phyloP scores from a whole-genome alignment of 1,140 invertebrate species.

The Sipha flava region DNA sequence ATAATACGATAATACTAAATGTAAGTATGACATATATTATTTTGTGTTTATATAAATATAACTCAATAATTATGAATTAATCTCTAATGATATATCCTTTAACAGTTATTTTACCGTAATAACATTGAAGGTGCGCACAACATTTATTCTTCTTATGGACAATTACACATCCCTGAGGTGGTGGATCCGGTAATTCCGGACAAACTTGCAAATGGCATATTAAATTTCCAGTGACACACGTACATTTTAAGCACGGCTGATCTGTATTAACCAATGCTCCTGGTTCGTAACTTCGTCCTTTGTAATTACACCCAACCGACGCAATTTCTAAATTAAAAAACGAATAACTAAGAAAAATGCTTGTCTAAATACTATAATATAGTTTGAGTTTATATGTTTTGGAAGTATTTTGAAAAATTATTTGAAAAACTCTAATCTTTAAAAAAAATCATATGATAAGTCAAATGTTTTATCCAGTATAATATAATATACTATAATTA shows the following conservation, averaged over 20 bases:
- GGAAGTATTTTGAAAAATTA: no score
- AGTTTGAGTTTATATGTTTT: no score
- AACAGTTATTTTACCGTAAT: constrained; percentile 23
- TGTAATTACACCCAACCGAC: constrained; percentile 25
- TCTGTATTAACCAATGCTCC: constrained; percentile 45
- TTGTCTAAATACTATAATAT: no score
- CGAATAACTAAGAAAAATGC: neutral
- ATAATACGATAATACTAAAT: no score
- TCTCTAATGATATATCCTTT: neutral
- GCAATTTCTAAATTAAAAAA: neutral
- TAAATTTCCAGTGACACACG: constrained; percentile 59
- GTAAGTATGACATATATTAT: no score
- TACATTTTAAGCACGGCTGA: constrained; percentile 69
- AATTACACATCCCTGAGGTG: constrained; percentile 60
- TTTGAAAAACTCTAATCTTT: no score
- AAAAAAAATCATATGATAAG: no score
- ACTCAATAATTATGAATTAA: no score
- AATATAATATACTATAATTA: neutral
- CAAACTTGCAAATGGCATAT: constrained; percentile 69
- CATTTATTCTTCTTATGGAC: constrained; percentile 58
- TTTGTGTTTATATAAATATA: no score
- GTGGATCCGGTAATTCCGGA: constrained; percentile 60
- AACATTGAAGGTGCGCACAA: constrained; percentile 65
- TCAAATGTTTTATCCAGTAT: neutral
- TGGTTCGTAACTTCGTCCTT: constrained; percentile 29